Evolutionary conservation across 2,113 vertebrate genomes (phyloP).

Genomic region (Sorex araneus): DNA sequence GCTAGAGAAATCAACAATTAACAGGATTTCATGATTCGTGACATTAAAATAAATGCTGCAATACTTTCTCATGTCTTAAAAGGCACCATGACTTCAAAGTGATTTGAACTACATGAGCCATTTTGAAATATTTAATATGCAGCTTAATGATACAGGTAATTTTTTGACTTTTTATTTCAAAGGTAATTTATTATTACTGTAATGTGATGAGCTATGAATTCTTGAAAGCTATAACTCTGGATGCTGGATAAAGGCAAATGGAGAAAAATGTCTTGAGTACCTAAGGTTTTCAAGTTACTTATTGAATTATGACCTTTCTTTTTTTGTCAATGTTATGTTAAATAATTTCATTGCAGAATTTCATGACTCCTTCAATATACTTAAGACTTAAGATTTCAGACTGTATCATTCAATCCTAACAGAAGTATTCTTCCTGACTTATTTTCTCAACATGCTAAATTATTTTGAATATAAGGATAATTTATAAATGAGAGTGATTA

Average conservation of each 20-base stretch:
- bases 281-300: slow-evolving; percentile 6
- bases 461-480: slow-evolving; percentile 1
- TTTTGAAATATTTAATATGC: neutral
- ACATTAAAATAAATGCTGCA: neutral
- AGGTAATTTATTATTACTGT: neutral
- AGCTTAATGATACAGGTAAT: neutral
- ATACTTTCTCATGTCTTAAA: neutral
- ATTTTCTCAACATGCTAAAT: slow-evolving; percentile 8
- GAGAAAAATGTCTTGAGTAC: neutral
- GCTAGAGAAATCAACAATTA: no score
- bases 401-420: neutral
- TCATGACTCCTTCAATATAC: neutral
- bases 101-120: neutral
- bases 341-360: neutral
- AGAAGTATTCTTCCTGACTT: slow-evolving; percentile 7
- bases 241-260: neutral
- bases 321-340: neutral
- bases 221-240: slow-evolving; percentile 22
- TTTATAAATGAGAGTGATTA: neutral
- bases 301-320: neutral
- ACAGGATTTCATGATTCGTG: no score
- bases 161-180: slow-evolving; percentile 20
- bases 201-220: neutral
- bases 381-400: neutral
- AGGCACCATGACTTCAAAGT: neutral